Evolutionary conservation across 1,140 invertebrate genomes (phyloP), one percentile per base, ranked within the genome.

Genomic region (Adelges cooleyi): DNA sequence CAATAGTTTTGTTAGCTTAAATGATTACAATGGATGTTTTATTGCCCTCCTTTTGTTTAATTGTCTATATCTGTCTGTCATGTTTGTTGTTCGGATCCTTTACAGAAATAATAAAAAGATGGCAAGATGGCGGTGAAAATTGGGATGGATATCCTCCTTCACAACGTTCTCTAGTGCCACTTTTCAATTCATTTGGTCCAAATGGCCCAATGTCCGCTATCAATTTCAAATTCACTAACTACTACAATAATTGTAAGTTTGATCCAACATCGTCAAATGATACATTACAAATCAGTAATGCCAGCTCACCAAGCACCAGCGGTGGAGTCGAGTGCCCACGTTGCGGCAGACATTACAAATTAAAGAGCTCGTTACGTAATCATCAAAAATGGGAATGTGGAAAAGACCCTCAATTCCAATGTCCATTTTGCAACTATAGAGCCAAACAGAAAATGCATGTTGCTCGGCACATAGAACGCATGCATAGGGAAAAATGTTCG

Each of bases 381-480:
- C 87, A 90, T 73, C 86, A 89, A 76, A 89, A 90, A 74, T 90
- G 87, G 87, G 87, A 90, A 73, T 90, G 87, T 74, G 86, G 86
- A 68, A 88, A 87, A 75, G 86, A 89, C 74, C 86, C 86, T 1
- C 86, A 88, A 73, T 89, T 89, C 73, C 84, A 86, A 70, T 89
- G 87, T 75, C 85, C 85, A 5, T 86, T 86, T 74, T 89, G 87
- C 74, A 84, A 87, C 10, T 89, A 89, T 74, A 80, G 84, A 67
- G 86, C 86, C 68, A 89, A 89, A 72, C 86, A 88, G 73, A 88
- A 89, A 77, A 87, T 87, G 85, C 86, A 89, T 75, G 89, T 90
- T 71, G 86, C 85, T 38, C 82, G 87, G 51, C 87, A 90, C 74
- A 72, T 72, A 25, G 71, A 89, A 73, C 80, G 87, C 17, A 89